These are phyloP conservation scores for Balaeniceps rex DNA, from an alignment of 2,113 vertebrate genomes.

Conservation along the genomic window DNA sequence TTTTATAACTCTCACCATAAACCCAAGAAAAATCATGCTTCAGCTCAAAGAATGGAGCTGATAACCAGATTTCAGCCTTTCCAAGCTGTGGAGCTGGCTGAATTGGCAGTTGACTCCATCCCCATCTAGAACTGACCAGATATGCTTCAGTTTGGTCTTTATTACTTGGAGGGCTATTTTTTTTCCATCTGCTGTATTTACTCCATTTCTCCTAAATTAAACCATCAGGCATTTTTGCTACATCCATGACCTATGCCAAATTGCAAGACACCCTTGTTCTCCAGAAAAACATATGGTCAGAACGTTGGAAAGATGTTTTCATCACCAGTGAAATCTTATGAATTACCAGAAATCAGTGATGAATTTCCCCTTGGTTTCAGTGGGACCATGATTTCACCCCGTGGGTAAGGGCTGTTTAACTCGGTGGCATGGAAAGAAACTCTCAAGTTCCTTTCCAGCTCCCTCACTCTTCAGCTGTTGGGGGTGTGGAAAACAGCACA, in stretches of 20 bases:
- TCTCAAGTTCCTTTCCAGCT: background rate
- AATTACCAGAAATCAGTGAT: background rate
- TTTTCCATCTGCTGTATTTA: background rate
- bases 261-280: background rate
- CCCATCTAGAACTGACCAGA: background rate
- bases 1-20: slow-evolving; percentile 41
- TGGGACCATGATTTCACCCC: background rate
- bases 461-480: background rate
- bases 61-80: slow-evolving; percentile 14
- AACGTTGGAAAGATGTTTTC: background rate
- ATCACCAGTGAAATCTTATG: background rate
- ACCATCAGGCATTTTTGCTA: background rate
- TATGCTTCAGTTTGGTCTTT: background rate
- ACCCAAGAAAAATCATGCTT: background rate
- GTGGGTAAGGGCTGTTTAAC: background rate
- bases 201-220: background rate
- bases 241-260: background rate
- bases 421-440: background rate
- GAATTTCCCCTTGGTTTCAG: background rate
- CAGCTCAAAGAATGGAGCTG: background rate
- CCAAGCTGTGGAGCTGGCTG: background rate
- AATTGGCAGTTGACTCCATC: background rate
- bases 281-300: background rate
- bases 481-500: background rate
- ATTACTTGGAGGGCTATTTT: background rate